phyloP scores from a whole-genome alignment of 2,888 invertebrate genomes.

The Brachyopa scutellaris region DNA sequence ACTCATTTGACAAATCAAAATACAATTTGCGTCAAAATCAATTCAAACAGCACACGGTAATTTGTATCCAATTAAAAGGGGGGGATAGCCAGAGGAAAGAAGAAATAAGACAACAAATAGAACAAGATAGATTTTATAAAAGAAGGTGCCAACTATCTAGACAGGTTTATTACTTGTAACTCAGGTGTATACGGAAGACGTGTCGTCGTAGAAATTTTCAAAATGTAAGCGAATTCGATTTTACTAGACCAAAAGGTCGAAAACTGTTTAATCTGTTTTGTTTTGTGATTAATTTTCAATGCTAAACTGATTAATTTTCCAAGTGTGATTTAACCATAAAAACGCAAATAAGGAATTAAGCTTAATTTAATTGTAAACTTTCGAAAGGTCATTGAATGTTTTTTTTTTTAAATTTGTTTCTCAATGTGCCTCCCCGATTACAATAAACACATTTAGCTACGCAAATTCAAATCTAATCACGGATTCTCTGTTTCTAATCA shows the following conservation, averaged over 20 bases:
- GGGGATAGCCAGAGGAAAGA: too few relatives aligned
- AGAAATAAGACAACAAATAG: slow-evolving; percentile 16
- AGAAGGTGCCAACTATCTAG: slow-evolving; percentile 36
- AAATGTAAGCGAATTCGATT: slow-evolving; percentile 35
- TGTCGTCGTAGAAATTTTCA: slow-evolving; percentile 4
- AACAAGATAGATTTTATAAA: slow-evolving; percentile 54
- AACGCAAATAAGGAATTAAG: too few relatives aligned
- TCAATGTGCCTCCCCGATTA: slow-evolving; percentile 17
- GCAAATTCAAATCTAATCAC: slow-evolving; percentile 45
- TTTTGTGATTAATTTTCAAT: slow-evolving; percentile 42
- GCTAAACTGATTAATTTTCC: slow-evolving; percentile 26
- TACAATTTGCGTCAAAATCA: neutral
- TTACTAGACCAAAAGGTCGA: neutral
- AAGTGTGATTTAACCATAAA: slow-evolving; percentile 11
- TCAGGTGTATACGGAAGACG: slow-evolving; percentile 58
- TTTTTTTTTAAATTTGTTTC: neutral
- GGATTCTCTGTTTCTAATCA: slow-evolving; percentile 10
- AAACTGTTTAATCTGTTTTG: slow-evolving; percentile 1
- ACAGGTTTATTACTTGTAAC: slow-evolving; percentile 60
- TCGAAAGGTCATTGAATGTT: slow-evolving; percentile 43
- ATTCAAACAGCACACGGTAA: neutral
- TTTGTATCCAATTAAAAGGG: neutral
- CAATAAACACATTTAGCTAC: slow-evolving; percentile 22
- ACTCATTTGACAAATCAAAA: slow-evolving; percentile 28
- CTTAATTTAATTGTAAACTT: too few relatives aligned